phyloP scores from a whole-genome alignment of 2,797 vertebrate species.

The Schizopygopsis malacanthus region DNA sequence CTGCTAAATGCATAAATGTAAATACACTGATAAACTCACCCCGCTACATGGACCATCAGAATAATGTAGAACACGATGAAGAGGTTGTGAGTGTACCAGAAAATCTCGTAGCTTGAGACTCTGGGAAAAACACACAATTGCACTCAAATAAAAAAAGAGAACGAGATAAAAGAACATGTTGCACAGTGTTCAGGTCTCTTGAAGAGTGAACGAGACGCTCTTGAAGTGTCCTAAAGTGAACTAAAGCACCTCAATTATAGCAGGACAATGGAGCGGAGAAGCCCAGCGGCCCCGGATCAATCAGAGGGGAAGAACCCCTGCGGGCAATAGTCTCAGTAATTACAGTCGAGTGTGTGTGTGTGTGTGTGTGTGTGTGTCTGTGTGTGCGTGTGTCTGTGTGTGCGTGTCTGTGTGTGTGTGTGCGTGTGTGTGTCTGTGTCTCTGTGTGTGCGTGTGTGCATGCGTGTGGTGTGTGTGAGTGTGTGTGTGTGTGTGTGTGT shows the following conservation, averaged over 20 bases:
- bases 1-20: too few relatives aligned
- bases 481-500: too few relatives aligned
- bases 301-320: conserved; percentile 20
- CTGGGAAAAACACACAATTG: conserved; percentile 70
- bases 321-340: conserved; percentile 1
- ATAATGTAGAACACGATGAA: conserved; percentile 96
- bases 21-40: conserved; percentile 78
- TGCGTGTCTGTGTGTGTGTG: conserved; percentile 1
- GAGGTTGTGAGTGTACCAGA: conserved; percentile 98
- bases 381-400: not conserved
- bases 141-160: conserved; percentile 3
- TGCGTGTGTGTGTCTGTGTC: too few relatives aligned
- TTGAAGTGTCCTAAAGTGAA: conserved; percentile 19
- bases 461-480: too few relatives aligned
- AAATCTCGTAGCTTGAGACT: conserved; percentile 93
- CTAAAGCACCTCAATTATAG: conserved; percentile 12
- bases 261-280: conserved; percentile 3
- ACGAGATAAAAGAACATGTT: not conserved
- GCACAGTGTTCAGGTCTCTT: not conserved
- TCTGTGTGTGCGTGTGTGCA: too few relatives aligned
- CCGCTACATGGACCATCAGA: conserved; percentile 92
- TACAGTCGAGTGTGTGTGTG: not conserved
- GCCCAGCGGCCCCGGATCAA: not conserved
- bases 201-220: not conserved
- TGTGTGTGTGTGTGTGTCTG: conserved; percentile 29